Percentiles rank a stretch among this genome's conserved stretches.
Conservation (phyloP, 2,888 invertebrate genomes). For the Cerastoderma edule region DNA sequence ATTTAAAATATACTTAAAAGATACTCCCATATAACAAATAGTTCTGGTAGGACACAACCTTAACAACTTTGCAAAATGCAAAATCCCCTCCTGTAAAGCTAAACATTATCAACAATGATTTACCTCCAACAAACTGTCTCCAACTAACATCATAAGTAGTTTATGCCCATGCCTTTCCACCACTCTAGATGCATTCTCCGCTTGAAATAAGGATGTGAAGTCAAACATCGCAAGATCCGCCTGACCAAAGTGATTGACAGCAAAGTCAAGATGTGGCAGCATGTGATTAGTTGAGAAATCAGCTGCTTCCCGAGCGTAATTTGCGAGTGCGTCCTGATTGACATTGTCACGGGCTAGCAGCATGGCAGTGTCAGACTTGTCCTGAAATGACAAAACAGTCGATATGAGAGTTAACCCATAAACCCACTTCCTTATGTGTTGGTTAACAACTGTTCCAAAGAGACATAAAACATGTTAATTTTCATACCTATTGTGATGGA, state of each 20-base stretch:
- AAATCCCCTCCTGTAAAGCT: no score
- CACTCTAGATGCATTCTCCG: conserved; percentile 96
- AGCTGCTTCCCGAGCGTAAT: conserved; percentile 97
- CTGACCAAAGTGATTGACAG: conserved; percentile 98
- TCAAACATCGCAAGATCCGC: conserved; percentile 99
- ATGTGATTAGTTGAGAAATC: conserved; percentile 86
- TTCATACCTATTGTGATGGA: no score
- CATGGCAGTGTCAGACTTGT: conserved; percentile 94
- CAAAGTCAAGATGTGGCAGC: conserved; percentile 90
- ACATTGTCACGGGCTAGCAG: conserved; percentile 95
- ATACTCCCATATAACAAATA: no score
- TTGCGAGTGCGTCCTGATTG: conserved; percentile 93
- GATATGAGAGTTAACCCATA: no score
- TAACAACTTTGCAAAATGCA: no score
- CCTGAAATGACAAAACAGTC: conserved; percentile 87
- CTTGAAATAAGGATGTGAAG: conserved; percentile 99
- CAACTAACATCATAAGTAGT: conserved; percentile 95
- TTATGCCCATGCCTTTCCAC: conserved; percentile 90
- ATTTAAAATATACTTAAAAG: no score
- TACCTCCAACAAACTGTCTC: conserved; percentile 97
- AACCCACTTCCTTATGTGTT: no score
- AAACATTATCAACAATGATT: no score
- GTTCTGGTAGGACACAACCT: no score
- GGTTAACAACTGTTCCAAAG: no score
- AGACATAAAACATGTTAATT: no score